Evolutionary conservation across 1,140 invertebrate genomes (phyloP).

Genomic region (Diorhabda elongata): DNA sequence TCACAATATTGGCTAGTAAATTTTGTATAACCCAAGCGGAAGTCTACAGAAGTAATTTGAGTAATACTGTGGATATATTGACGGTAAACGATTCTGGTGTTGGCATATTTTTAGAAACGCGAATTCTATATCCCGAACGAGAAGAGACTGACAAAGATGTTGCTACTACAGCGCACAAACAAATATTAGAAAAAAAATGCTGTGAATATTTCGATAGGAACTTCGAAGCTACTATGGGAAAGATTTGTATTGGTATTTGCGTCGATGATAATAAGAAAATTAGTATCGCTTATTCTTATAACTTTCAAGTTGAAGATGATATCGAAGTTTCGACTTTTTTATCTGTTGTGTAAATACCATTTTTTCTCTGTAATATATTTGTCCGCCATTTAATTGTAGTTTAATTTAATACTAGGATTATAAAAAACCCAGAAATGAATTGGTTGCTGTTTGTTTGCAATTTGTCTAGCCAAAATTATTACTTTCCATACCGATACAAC

Average conservation of each 20-base stretch:
- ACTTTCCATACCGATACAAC: no score
- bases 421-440: no score
- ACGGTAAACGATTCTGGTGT: neutral
- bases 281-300: neutral
- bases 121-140: neutral
- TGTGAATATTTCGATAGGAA: neutral
- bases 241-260: neutral
- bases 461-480: no score
- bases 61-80: neutral
- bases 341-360: neutral
- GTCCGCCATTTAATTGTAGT: no score
- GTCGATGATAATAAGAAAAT: neutral
- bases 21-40: neutral
- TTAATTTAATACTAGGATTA: no score
- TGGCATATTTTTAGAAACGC: neutral
- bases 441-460: no score
- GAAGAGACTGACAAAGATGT: neutral
- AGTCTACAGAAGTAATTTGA: neutral
- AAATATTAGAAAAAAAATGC: neutral
- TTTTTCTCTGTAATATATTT: no score
- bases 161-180: neutral
- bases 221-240: neutral
- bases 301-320: neutral
- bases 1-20: constrained; percentile 5
- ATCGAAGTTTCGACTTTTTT: neutral